Evolutionary conservation across 1,140 invertebrate species (phyloP), one percentile per base, ranked within the genome.

Genomic region (Globodera ellingtonae): DNA sequence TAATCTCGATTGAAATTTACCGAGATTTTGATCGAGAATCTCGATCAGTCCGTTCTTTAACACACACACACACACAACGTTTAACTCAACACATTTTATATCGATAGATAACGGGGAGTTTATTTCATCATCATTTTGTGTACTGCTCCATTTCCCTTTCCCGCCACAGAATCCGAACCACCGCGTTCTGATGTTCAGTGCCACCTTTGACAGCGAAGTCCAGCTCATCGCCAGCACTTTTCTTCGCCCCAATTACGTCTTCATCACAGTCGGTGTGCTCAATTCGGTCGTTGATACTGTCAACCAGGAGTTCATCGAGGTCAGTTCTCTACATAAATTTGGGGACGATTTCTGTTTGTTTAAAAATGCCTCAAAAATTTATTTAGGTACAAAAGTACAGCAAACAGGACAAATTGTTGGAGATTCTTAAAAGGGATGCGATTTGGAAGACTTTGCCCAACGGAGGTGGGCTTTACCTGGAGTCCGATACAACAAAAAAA

Each of bases 111-210:
- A 1, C 6, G 13, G 56, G 18, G 56, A 15, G 56, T 52, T 52
- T 10, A 52, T 52, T 8, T 2, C 52, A 52, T 52, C 52, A 10
- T 15, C 52, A 52, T 10, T 15, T 7, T 52, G 1, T 62, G 13
- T 15, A 2, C 13, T 62, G 6, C 10, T 18, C 6, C 56, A 4
- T 44, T 21, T 18, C 6, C 67, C 35, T 10, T 70, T 44, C 24
- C 24, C 52, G 50, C 21, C 66, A 47, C 52, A 83, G 82, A 46
- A 78, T 79, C 62, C 70, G 21, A 47, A 13, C 21, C 67, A 84
- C 47, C 69, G 78, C 8, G 67, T 66, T 35, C 52, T 84, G 24
- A 47, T 83, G 67, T 84, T 83, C 59, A 85, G 84, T 77, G 82
- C 82, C 13, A 83, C 82, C 6, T 79, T 85, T 52, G 66, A 75